Conservation (phyloP, 2,888 invertebrate genomes). For the Platycnemis pennipes region DNA sequence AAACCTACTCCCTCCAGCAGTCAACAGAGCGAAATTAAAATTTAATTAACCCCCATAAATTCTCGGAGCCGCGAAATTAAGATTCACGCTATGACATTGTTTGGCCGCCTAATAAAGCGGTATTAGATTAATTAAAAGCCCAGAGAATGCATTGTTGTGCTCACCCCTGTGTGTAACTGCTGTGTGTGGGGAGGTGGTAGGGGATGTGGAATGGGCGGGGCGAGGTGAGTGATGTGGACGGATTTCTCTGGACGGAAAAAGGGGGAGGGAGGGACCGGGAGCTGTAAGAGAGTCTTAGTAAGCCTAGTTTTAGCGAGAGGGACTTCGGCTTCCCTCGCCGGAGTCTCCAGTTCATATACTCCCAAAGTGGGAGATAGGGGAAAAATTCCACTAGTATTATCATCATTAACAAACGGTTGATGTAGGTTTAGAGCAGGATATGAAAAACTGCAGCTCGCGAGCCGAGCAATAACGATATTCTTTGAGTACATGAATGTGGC, state of each 20-base stretch:
- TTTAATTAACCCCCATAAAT: slow-evolving; percentile 79
- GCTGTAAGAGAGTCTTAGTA: not conserved
- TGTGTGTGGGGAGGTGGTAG: not conserved
- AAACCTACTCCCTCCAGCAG: slow-evolving; percentile 68
- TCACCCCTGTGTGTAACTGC: too few relatives aligned
- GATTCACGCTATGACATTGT: slow-evolving; percentile 79
- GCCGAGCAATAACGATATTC: too few relatives aligned
- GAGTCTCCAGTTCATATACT: too few relatives aligned
- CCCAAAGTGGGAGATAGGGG: too few relatives aligned
- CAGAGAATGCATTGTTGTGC: too few relatives aligned
- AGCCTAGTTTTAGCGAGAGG: too few relatives aligned
- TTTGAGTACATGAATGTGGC: too few relatives aligned
- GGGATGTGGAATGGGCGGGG: not conserved
- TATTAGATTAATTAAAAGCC: slow-evolving; percentile 79
- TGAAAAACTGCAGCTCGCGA: too few relatives aligned
- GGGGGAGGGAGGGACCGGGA: not conserved
- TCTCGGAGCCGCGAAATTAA: slow-evolving; percentile 78
- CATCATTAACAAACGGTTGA: too few relatives aligned
- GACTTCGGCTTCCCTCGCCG: too few relatives aligned
- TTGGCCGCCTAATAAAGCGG: slow-evolving; percentile 78
- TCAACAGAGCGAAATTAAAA: slow-evolving; percentile 77
- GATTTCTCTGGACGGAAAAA: not conserved
- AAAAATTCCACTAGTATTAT: too few relatives aligned
- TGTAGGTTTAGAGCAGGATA: too few relatives aligned
- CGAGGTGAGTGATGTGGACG: not conserved